A percentile compares a stretch with the other conserved stretches of the same genome.
These are phyloP conservation scores for Dicyrtomina minuta DNA, from an alignment of 2,888 invertebrate species.

Conservation along the genomic window DNA sequence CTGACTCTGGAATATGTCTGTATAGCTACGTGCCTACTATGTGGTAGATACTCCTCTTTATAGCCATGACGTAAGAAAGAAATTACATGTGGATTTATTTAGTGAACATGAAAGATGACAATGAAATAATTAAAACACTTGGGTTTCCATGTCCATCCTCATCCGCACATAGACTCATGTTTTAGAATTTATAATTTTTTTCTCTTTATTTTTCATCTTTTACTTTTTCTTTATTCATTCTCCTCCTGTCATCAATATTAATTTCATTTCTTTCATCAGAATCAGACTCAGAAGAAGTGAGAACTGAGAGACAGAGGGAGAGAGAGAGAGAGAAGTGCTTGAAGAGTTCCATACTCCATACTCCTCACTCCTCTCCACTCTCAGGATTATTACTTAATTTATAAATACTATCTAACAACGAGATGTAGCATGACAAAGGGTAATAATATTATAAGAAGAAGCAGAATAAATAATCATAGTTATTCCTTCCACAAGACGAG, in stretches of 20 bases:
- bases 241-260: no score
- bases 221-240: background rate
- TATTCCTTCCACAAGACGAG: background rate
- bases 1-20: no score
- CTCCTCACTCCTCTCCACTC: no score
- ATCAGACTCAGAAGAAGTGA: background rate
- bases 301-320: no score
- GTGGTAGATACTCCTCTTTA: background rate
- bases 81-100: background rate
- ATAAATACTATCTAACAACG: conserved; percentile 24
- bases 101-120: background rate
- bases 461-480: background rate
- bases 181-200: background rate
- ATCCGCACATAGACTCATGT: background rate
- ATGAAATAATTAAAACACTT: conserved; percentile 12
- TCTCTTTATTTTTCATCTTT: background rate
- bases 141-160: background rate
- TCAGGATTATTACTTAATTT: background rate
- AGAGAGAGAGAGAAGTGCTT: no score
- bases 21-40: no score
- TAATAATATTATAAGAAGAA: background rate
- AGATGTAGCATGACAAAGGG: conserved; percentile 24
- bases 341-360: no score
- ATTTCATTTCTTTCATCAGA: background rate
- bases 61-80: background rate